Base-by-base conservation (phyloP, 2,113 vertebrate species). In the Myotis brandtii region DNA sequence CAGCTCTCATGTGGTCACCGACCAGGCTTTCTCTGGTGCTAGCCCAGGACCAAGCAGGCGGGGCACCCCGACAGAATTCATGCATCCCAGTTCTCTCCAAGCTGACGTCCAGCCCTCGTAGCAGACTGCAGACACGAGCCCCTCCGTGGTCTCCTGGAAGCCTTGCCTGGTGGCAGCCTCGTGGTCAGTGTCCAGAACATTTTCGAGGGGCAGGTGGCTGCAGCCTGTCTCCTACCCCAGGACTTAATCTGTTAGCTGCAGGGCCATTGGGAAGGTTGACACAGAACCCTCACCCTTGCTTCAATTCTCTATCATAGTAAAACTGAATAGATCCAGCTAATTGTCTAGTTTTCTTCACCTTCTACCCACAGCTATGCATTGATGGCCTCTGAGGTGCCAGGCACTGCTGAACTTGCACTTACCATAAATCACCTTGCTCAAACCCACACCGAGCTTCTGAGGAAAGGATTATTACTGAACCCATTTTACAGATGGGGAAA, bases 181-280 rank as follows among this genome's bases (percentile, higher is more conserved):
- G 37, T 0, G 1, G 7, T 0, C 3, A 64, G 30, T 4, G 34
- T 70, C 25, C 40, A 10, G 37, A 17, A 12, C 0, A 17, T 32
- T 11, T 16, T 25, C 25, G 10, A 79, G 17, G 52, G n/a, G 14
- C 93, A 64, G n/a, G 64, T 59, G 64, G 30, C 67, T 3, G 9
- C 32, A 11, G n/a, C 32, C 82, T 21, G n/a, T 10, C 37, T 70
- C 20, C 46, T 2, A 37, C 32, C 54, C 27, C 14, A 34, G 32
- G 46, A 27, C 50, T 43, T 82, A 37, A 14, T 9, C 11, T 0
- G 9, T 32, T 34, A 30, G 23, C 20, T 46, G 46, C 3, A 4
- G 1, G 17, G 16, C 32, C 6, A 0, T 2, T 25, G 25, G 50
- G 10, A 59, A 43, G 77, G 6, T 17, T n/a, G 75, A 21, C 4